Evolutionary conservation across 2,113 vertebrate genomes (phyloP).

Genomic region (Fregata magnificens): DNA sequence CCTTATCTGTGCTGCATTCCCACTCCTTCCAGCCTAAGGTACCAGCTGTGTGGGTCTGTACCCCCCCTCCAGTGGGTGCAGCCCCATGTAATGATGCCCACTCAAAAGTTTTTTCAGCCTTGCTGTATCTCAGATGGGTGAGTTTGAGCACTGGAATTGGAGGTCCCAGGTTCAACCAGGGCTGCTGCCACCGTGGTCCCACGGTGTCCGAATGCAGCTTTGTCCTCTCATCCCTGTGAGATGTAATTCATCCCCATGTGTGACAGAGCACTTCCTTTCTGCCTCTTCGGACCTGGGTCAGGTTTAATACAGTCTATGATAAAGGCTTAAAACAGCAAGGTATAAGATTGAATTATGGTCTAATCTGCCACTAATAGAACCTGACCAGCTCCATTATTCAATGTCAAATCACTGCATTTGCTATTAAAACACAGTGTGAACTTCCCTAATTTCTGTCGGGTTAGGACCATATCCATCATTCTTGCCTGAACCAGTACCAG

Average conservation of each 20-base stretch:
- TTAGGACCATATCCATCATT: constrained; percentile 59
- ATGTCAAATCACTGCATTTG: constrained; percentile 52
- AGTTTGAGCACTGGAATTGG: neutral
- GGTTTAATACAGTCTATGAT: constrained; percentile 37
- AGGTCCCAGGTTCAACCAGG: neutral
- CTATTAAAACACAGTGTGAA: constrained; percentile 58
- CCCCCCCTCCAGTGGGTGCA: neutral
- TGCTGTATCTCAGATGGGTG: rapidly evolving
- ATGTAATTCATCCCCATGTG: neutral
- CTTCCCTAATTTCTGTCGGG: constrained; percentile 57
- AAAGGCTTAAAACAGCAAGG: constrained; percentile 51
- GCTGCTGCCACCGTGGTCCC: neutral
- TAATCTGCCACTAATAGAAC: constrained; percentile 65
- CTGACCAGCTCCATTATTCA: constrained; percentile 61
- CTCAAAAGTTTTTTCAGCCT: neutral
- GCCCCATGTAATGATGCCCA: rapidly evolving
- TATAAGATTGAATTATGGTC: constrained; percentile 56
- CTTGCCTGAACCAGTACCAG: neutral
- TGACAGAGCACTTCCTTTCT: neutral
- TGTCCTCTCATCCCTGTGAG: neutral
- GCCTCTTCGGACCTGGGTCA: neutral
- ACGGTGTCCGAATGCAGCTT: neutral
- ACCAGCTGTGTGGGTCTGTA: neutral
- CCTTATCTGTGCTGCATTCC: neutral
- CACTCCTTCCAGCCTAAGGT: neutral